These are phyloP conservation scores for Cynaeus angustus DNA, from an alignment of 2,888 invertebrate species.

Conservation along the genomic window DNA sequence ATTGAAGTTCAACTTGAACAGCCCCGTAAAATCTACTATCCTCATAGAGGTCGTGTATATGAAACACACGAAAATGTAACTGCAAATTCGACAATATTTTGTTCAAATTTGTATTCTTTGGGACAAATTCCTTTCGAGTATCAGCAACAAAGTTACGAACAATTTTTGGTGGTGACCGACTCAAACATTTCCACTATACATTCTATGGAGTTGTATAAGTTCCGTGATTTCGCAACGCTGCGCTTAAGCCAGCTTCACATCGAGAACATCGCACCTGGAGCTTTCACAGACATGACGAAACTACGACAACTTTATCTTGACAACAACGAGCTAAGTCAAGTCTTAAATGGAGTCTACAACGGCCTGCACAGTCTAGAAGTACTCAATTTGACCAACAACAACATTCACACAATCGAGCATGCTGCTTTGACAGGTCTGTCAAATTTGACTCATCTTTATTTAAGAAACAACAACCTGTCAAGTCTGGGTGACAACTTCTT, in stretches of 20 bases:
- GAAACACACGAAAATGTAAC: not conserved
- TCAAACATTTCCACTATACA: not conserved
- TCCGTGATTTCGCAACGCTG: not conserved
- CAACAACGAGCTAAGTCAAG: slow-evolving; percentile 6
- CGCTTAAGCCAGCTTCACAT: not conserved
- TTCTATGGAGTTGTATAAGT: not conserved
- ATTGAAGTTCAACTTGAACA: no score
- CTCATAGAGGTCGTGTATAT: not conserved
- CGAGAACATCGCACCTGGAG: not conserved
- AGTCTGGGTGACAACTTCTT: not conserved
- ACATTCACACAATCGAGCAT: slow-evolving; percentile 9
- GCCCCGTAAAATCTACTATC: no score
- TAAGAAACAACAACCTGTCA: slow-evolving; percentile 6
- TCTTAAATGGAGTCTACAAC: slow-evolving; percentile 7
- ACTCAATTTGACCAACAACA: slow-evolving; percentile 11
- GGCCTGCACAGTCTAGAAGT: not conserved
- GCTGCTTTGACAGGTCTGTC: not conserved
- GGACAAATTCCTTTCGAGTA: not conserved
- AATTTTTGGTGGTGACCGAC: not conserved
- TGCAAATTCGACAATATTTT: not conserved
- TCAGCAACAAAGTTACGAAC: not conserved
- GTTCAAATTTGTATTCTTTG: no score
- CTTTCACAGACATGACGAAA: not conserved
- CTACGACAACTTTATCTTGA: slow-evolving; percentile 3
- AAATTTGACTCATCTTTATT: not conserved